phyloP scores from a whole-genome alignment of 2,888 invertebrate species.

The Epinotia demarniana region DNA sequence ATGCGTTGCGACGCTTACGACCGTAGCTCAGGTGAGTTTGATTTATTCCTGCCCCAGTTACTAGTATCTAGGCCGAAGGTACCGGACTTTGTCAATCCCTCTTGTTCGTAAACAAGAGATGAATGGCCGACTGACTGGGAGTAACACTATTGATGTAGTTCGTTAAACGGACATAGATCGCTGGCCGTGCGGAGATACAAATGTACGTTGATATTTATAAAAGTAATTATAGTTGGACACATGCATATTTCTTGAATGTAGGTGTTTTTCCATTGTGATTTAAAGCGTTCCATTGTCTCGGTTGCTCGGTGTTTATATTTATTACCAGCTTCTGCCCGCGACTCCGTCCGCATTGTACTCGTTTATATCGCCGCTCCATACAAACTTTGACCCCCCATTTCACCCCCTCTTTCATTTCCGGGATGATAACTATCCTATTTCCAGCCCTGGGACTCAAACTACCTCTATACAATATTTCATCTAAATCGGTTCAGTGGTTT shows the following conservation, averaged over 20 bases:
- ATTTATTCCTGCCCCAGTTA: constrained; percentile 63
- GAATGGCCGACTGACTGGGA: constrained; percentile 35
- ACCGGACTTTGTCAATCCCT: constrained; percentile 35
- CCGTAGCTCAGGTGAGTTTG: constrained; percentile 46
- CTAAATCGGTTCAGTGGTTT: no score
- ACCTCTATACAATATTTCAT: no score
- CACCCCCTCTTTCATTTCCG: no score
- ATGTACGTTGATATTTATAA: not conserved
- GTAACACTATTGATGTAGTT: constrained; percentile 25
- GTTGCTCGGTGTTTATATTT: not conserved
- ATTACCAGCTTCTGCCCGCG: no score
- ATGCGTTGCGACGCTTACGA: constrained; percentile 40
- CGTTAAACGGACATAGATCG: constrained; percentile 31
- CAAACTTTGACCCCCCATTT: no score
- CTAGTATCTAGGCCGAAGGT: constrained; percentile 44
- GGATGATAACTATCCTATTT: no score
- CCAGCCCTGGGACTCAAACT: no score
- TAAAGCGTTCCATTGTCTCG: not conserved
- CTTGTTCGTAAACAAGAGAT: constrained; percentile 39
- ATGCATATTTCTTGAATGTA: not conserved
- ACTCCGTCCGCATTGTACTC: no score
- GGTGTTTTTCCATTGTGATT: not conserved
- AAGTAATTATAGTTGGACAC: not conserved
- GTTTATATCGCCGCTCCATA: no score
- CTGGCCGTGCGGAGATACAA: constrained; percentile 14